Base-by-base conservation (phyloP, 2,888 invertebrate species). In the Cacoxenus indagator region DNA sequence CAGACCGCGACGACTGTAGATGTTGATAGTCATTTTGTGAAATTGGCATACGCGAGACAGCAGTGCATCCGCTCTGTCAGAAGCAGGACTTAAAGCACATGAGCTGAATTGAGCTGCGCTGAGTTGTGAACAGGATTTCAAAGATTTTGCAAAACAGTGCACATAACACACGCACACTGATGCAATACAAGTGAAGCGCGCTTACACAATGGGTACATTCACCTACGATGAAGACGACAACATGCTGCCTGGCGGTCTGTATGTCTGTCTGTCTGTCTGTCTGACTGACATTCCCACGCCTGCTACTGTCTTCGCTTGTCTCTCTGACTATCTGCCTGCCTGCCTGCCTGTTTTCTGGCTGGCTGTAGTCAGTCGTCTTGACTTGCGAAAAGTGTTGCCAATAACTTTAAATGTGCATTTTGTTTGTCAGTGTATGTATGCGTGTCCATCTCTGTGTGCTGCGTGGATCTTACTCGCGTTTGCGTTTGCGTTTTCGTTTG, bases 201-300 rank as follows among this genome's bases (percentile, higher is more conserved):
- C 80, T 80, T 81, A 82, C 71, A 83, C 84, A 86, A 86, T 86
- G 86, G 85, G 84, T 86, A 82, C 85, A 86, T 86, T 85, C 86
- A 85, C 86, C 85, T 82, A 84, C 75, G 77, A 77, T 78, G 31
- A 31, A 5, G 37, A 37, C 5, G 54, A 54, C 54, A 57, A 57
- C 57, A 57, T 57, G 57, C 45, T 6, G 29, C 43, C 5, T 55
- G 37, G 8, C 57, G 54, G 70, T 67, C 73, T 76, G 68, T 76
- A 70, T 70, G 72, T 70, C 71, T 70, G 71, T 19, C 14, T 26
- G 54, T 54, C 71, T 69, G 72, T 37, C 37, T 14, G 14, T 37
- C 37, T 37, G 8, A 37, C 37, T 11, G 37, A 37, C 62, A 69
- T 75, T 68, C 79, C 64, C 1, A 19, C 17, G 70, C 70, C 48